A percentile compares a stretch with the other conserved stretches of the same genome.
phyloP scores from a whole-genome alignment of 2,797 vertebrate genomes.

The Pantherophis alleghaniensis region DNA sequence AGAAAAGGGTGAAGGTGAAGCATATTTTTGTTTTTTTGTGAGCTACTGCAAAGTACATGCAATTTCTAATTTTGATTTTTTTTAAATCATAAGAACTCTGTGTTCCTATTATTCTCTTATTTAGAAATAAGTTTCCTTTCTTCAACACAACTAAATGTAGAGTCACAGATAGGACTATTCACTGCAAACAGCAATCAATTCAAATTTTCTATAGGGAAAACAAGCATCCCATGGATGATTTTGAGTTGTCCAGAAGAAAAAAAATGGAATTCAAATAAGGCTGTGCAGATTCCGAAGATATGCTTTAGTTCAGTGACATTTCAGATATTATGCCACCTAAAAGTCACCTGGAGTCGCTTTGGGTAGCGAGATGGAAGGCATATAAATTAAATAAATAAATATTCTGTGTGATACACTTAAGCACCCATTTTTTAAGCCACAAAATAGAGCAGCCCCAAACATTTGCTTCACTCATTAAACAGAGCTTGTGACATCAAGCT shows the following conservation, averaged over 20 bases:
- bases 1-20: not conserved
- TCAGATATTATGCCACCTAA: not conserved
- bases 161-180: not conserved
- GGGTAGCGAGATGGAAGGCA: not conserved
- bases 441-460: not conserved
- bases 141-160: not conserved
- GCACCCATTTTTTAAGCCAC: not conserved
- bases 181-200: not conserved
- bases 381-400: not conserved
- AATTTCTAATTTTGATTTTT: not conserved
- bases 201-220: not conserved
- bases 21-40: not conserved
- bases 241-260: not conserved
- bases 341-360: not conserved
- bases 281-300: not conserved
- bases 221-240: not conserved
- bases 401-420: not conserved
- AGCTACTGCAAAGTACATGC: not conserved
- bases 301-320: not conserved
- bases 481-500: not conserved
- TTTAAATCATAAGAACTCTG: not conserved
- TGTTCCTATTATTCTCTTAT: not conserved
- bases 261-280: not conserved
- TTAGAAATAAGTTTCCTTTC: not conserved
- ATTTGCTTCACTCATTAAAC: not conserved